Percentiles rank a stretch among this genome's conserved stretches.
phyloP scores from a whole-genome alignment of 2,888 invertebrate genomes.

The Neocrepidodera transversa region DNA sequence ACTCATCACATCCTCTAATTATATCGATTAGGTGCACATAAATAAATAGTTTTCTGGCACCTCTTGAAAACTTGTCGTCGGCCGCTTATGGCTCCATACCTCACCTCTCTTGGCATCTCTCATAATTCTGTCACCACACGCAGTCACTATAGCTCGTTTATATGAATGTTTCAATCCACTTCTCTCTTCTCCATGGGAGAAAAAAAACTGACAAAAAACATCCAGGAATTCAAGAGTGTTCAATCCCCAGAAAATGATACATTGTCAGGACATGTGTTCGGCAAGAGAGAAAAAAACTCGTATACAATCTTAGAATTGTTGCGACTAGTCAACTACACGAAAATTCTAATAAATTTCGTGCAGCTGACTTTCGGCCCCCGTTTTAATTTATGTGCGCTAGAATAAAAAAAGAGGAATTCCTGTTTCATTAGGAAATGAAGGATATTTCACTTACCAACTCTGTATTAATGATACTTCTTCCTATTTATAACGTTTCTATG shows the following conservation, averaged over 20 bases:
- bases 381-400: constrained; percentile 28
- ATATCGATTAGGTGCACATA: too few relatives aligned
- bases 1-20: too few relatives aligned
- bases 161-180: constrained; percentile 58
- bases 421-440: constrained; percentile 34
- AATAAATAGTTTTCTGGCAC: too few relatives aligned
- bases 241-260: constrained; percentile 45
- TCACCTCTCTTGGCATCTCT: constrained; percentile 53
- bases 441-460: constrained; percentile 25
- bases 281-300: constrained; percentile 38
- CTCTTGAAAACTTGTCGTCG: too few relatives aligned
- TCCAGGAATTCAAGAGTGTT: constrained; percentile 48
- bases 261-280: constrained; percentile 47
- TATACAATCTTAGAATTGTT: constrained; percentile 41
- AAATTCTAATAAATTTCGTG: constrained; percentile 41
- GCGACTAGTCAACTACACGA: constrained; percentile 36
- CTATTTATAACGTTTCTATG: constrained; percentile 18
- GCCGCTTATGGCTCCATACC: constrained; percentile 44
- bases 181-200: constrained; percentile 44
- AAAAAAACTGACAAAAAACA: constrained; percentile 46
- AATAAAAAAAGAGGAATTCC: constrained; percentile 29
- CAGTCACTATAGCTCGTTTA: constrained; percentile 53
- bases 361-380: constrained; percentile 32
- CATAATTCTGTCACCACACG: constrained; percentile 60
- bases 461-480: constrained; percentile 19